Evolutionary conservation across 37 sponge, comb jelly and placozoan genomes (phyloP).

Genomic region (Haliclona indistincta): DNA sequence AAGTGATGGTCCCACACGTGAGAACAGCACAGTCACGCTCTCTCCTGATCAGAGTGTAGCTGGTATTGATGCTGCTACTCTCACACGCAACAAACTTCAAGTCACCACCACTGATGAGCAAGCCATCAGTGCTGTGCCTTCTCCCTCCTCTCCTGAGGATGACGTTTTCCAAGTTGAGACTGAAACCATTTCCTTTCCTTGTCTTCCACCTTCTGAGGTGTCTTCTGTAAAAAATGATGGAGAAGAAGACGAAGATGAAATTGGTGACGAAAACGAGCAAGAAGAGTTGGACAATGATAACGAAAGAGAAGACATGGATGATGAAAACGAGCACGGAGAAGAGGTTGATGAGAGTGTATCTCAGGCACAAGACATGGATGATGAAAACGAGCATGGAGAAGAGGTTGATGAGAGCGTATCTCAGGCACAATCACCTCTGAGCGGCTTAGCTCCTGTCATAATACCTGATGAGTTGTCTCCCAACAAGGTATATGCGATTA

Average conservation of each 20-base stretch:
- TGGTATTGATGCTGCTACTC: too few relatives aligned
- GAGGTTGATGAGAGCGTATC: neutral
- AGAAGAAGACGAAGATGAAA: neutral
- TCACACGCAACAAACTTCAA: too few relatives aligned
- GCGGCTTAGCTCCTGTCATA: slow-evolving; percentile 22
- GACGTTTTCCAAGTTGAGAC: too few relatives aligned
- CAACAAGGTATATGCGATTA: slow-evolving; percentile 27
- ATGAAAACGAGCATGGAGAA: neutral
- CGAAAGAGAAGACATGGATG: slow-evolving; percentile 14
- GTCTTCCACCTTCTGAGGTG: too few relatives aligned
- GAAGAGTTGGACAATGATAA: slow-evolving; percentile 4
- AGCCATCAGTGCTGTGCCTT: neutral
- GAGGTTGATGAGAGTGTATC: neutral
- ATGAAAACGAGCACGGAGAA: slow-evolving; percentile 3
- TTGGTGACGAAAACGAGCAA: neutral
- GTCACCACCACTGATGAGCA: neutral
- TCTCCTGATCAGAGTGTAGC: too few relatives aligned
- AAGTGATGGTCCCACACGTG: too few relatives aligned
- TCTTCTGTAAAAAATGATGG: neutral
- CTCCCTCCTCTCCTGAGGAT: neutral
- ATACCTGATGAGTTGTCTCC: slow-evolving; percentile 59
- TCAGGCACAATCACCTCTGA: neutral
- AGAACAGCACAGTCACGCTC: too few relatives aligned
- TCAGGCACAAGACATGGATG: neutral
- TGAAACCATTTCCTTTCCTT: too few relatives aligned